Percentiles rank a stretch among this genome's conserved stretches.
These are phyloP conservation scores for Chunga burmeisteri DNA, from an alignment of 2,113 vertebrate species.

Conservation along the genomic window DNA sequence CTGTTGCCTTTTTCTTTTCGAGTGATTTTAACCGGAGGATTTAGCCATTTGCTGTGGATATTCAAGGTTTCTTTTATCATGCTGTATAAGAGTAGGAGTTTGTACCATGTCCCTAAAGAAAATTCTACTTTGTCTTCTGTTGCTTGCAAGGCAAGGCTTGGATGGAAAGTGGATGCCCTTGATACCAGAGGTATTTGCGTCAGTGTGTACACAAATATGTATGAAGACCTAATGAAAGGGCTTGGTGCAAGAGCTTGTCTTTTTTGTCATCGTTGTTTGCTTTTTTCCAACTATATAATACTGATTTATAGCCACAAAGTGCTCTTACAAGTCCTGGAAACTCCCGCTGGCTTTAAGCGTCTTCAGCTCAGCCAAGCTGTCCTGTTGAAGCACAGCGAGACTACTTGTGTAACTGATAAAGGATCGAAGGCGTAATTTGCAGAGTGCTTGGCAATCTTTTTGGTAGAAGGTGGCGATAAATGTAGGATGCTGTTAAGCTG, in stretches of 20 bases:
- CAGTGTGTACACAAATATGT: accelerated
- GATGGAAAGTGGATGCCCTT: neutral
- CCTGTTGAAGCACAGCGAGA: neutral
- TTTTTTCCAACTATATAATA: neutral
- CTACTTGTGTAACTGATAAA: conserved; percentile 26
- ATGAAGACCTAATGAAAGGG: neutral
- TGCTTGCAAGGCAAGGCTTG: accelerated
- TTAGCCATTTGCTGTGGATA: neutral
- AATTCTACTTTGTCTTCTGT: neutral
- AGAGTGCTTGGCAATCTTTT: conserved; percentile 29
- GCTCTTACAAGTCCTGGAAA: neutral
- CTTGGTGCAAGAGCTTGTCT: neutral
- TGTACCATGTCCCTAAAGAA: neutral
- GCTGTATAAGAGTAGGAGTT: neutral
- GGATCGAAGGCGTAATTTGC: neutral
- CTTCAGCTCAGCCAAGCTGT: neutral
- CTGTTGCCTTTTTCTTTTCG: neutral
- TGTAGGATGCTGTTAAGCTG: conserved; percentile 36
- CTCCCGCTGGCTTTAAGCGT: neutral
- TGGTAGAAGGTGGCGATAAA: conserved; percentile 50
- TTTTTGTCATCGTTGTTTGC: neutral
- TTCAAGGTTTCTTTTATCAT: neutral
- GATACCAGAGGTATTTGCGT: neutral
- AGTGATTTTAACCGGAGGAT: neutral
- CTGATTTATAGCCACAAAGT: neutral